Percentiles rank a stretch among this genome's conserved stretches.
phyloP scores from a whole-genome alignment of 2,888 invertebrate genomes.

The Erebia aethiops region DNA sequence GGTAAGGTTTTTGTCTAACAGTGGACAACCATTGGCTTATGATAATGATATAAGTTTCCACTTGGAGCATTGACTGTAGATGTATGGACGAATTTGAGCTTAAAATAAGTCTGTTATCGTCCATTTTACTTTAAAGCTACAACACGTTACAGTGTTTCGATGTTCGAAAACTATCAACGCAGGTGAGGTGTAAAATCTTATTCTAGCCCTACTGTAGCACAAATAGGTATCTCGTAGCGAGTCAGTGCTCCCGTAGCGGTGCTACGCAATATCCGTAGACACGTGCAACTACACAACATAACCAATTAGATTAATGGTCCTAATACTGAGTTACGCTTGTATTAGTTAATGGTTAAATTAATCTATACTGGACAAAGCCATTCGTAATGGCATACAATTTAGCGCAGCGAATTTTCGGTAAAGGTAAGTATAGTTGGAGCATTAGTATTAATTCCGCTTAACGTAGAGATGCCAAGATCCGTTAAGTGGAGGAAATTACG shows the following conservation, averaged over 20 bases:
- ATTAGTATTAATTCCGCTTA: too few species aligned
- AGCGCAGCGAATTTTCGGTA: background rate
- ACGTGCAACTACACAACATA: conserved; percentile 17
- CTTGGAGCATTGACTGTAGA: too few species aligned
- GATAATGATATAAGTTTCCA: too few species aligned
- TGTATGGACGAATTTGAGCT: too few species aligned
- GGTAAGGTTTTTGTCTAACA: too few species aligned
- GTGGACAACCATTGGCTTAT: too few species aligned
- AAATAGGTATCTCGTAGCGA: conserved; percentile 19
- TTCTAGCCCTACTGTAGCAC: background rate
- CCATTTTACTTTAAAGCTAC: too few species aligned
- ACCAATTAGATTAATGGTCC: conserved; percentile 17
- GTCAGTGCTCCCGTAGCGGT: conserved; percentile 8
- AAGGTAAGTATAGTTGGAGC: too few species aligned
- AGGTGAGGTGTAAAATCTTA: background rate
- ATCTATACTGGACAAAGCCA: background rate
- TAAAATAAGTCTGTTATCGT: too few species aligned
- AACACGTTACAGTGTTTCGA: too few species aligned
- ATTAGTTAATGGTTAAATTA: conserved; percentile 4
- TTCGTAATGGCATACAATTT: background rate
- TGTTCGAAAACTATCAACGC: background rate
- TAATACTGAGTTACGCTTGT: conserved; percentile 9
- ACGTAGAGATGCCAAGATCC: too few species aligned
- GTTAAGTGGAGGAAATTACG: too few species aligned
- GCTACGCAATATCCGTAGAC: conserved; percentile 16